phyloP scores from a whole-genome alignment of 2,888 invertebrate genomes.

The Macaria notata region DNA sequence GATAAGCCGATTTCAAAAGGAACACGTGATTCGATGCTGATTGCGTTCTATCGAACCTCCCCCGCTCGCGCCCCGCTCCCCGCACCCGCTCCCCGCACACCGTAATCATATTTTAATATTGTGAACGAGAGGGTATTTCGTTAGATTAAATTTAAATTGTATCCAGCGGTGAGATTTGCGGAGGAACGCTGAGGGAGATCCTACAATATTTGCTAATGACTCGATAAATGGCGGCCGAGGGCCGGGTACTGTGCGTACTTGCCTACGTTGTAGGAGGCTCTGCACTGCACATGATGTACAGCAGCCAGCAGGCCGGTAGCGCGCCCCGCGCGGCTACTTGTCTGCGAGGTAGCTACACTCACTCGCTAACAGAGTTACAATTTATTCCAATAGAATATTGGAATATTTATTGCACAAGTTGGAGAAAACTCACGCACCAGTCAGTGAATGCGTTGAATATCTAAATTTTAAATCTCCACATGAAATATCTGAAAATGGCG shows the following conservation, averaged over 20 bases:
- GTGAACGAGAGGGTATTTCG: constrained; percentile 65
- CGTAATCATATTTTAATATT: constrained; percentile 78
- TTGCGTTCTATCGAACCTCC: constrained; percentile 55
- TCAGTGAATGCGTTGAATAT: constrained; percentile 8
- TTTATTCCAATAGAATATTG: constrained; percentile 6
- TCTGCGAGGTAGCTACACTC: too few relatives aligned
- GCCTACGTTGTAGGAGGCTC: too few relatives aligned
- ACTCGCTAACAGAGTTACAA: neutral
- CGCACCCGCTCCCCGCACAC: constrained; percentile 32
- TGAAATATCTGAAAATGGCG: constrained; percentile 16
- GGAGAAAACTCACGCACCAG: neutral
- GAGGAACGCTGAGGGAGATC: neutral
- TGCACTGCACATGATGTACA: too few relatives aligned
- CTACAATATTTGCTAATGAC: constrained; percentile 9
- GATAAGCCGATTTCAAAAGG: constrained; percentile 78
- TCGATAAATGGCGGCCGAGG: constrained; percentile 4
- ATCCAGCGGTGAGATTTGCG: constrained; percentile 26
- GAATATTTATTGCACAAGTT: constrained; percentile 1
- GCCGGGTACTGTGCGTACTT: too few relatives aligned
- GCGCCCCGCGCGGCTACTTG: too few relatives aligned
- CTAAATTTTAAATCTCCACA: constrained; percentile 10
- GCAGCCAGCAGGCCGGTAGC: too few relatives aligned
- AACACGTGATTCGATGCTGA: constrained; percentile 77
- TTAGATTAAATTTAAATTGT: constrained; percentile 69
- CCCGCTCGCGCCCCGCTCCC: constrained; percentile 33